These are phyloP conservation scores for Leptinotarsa tumamoca DNA, from an alignment of 2,888 invertebrate genomes.

Conservation along the genomic window DNA sequence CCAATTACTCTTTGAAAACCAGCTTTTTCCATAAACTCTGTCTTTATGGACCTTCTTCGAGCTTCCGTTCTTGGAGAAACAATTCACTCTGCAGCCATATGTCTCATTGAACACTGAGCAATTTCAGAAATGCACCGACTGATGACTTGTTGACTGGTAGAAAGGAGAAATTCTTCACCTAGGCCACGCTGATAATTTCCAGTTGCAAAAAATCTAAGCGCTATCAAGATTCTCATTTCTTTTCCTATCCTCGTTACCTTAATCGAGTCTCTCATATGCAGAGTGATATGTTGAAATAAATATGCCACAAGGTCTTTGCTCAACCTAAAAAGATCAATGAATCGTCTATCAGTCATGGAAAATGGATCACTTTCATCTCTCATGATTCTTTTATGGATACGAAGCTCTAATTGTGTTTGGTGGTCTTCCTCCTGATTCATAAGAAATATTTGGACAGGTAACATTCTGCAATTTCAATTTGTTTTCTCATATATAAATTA, in stretches of 20 bases:
- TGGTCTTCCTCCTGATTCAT: not conserved
- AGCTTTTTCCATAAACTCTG: slow-evolving; percentile 1
- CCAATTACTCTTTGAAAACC: slow-evolving; percentile 19
- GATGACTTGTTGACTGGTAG: not conserved
- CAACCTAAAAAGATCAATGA: not conserved
- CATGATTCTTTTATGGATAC: not conserved
- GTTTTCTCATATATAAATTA: no score
- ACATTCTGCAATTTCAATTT: not conserved
- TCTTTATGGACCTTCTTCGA: not conserved
- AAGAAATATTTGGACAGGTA: not conserved
- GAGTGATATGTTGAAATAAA: not conserved
- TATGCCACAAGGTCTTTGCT: not conserved
- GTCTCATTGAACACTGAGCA: not conserved
- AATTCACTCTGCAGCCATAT: not conserved
- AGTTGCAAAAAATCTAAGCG: not conserved
- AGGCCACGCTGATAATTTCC: not conserved
- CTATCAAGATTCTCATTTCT: not conserved
- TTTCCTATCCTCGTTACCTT: not conserved
- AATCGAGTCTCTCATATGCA: not conserved
- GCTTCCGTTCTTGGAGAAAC: not conserved
- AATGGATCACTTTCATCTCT: not conserved
- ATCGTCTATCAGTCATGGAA: not conserved
- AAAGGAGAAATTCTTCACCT: not conserved
- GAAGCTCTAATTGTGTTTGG: not conserved
- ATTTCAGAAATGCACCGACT: not conserved